Conservation (phyloP, 2,113 vertebrate species). For the Brachirus orientalis region DNA sequence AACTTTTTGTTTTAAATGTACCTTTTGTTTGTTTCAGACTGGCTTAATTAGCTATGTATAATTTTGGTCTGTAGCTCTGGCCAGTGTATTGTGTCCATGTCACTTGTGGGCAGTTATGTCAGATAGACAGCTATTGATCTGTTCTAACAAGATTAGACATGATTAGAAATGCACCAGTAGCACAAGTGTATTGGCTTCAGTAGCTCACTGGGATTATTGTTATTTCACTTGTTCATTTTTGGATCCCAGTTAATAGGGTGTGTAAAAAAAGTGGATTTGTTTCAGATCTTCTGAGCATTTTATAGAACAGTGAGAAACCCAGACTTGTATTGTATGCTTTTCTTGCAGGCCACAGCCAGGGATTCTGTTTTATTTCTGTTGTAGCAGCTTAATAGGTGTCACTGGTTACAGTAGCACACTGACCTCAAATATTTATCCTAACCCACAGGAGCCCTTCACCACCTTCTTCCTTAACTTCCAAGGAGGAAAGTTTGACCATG, state of each 20-base stretch:
- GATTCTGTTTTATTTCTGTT: not conserved
- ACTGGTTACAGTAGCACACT: not conserved
- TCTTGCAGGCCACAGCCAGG: constrained; percentile 2
- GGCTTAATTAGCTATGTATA: constrained; percentile 53
- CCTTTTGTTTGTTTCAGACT: constrained; percentile 14
- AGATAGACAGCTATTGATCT: constrained; percentile 72
- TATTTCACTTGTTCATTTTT: constrained; percentile 41
- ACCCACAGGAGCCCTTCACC: constrained; percentile 94
- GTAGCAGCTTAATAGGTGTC: not conserved
- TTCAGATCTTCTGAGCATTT: constrained; percentile 23
- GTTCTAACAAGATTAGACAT: constrained; percentile 78
- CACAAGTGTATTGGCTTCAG: constrained; percentile 55
- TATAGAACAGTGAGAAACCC: not conserved
- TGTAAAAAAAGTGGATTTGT: constrained; percentile 3
- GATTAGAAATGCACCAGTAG: constrained; percentile 76
- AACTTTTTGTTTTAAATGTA: constrained; percentile 15
- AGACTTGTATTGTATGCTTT: constrained; percentile 10
- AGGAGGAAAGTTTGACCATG: constrained; percentile 99
- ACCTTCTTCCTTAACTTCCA: constrained; percentile 97
- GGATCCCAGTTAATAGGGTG: constrained; percentile 6
- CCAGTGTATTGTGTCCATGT: constrained; percentile 62
- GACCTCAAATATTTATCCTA: constrained; percentile 12
- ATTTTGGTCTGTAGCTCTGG: constrained; percentile 36
- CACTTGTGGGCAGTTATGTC: constrained; percentile 63
- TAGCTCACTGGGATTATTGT: constrained; percentile 54